These are phyloP conservation scores for Zoroaster sp. DNA, from an alignment of 53 echinoderm and acorn worm genomes.

Conservation along the genomic window DNA sequence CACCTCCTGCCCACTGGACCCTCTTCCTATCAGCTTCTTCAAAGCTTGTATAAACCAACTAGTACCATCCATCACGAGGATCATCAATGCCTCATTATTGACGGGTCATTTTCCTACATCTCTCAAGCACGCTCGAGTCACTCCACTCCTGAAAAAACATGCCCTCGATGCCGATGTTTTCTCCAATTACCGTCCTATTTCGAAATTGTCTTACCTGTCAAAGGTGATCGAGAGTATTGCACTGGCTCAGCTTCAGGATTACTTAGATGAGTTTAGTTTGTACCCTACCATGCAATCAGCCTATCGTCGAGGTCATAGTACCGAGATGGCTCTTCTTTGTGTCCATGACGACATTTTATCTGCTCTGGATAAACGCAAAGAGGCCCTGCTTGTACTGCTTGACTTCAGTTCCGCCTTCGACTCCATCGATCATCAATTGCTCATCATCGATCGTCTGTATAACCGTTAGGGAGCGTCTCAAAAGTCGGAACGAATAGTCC, in stretches of 20 bases:
- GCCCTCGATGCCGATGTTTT: constrained; percentile 22
- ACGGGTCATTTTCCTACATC: constrained; percentile 5
- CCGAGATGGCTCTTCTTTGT: neutral
- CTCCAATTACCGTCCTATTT: constrained; percentile 36
- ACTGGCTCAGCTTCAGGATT: constrained; percentile 11
- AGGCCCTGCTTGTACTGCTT: too few species aligned
- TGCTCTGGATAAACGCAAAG: neutral
- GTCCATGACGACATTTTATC: neutral
- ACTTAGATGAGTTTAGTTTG: neutral
- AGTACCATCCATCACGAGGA: neutral
- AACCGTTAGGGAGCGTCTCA: too few species aligned
- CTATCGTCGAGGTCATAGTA: neutral
- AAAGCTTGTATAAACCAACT: neutral
- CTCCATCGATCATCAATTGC: too few species aligned
- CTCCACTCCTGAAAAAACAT: constrained; percentile 28
- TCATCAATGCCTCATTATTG: constrained; percentile 2
- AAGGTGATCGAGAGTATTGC: constrained; percentile 36
- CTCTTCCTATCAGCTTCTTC: neutral
- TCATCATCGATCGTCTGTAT: too few species aligned
- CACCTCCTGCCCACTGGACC: constrained; percentile 32
- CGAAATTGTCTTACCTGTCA: constrained; percentile 7
- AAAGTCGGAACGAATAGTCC: too few species aligned
- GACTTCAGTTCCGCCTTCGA: too few species aligned
- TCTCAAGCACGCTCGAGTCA: constrained; percentile 40
- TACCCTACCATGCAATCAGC: neutral